Conservation (phyloP, 2,797 vertebrate genomes). For the Acipenser oxyrinchus region DNA sequence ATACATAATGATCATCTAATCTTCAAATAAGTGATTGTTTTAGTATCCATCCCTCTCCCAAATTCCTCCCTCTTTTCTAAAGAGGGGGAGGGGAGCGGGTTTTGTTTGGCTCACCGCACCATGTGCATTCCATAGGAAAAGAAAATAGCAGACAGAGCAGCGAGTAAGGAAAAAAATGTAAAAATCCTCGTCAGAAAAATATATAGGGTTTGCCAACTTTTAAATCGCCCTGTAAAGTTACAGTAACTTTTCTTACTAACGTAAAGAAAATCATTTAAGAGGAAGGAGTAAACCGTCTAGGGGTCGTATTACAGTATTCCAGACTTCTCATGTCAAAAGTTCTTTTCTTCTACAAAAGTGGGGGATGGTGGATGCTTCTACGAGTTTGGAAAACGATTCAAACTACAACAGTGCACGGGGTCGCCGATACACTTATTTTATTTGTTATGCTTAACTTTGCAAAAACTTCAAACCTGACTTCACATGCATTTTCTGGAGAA, state of each 20-base stretch:
- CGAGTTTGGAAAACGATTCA: too few relatives aligned
- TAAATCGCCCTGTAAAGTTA: neutral
- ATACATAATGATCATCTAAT: too few relatives aligned
- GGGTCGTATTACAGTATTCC: constrained; percentile 64
- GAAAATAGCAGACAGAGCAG: constrained; percentile 24
- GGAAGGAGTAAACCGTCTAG: constrained; percentile 47
- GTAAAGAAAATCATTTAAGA: constrained; percentile 16
- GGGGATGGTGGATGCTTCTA: constrained; percentile 31
- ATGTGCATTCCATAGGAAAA: constrained; percentile 51
- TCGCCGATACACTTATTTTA: too few relatives aligned
- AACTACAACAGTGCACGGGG: too few relatives aligned
- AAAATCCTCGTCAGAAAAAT: constrained; percentile 17
- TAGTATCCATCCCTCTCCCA: constrained; percentile 42
- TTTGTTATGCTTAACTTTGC: too few relatives aligned
- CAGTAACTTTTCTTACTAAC: neutral
- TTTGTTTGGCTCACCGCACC: constrained; percentile 42
- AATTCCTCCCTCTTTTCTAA: constrained; percentile 50
- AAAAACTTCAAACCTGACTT: too few relatives aligned
- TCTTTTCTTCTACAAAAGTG: constrained; percentile 31
- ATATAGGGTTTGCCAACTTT: constrained; percentile 7
- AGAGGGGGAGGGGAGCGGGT: constrained; percentile 55
- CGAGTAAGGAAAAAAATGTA: constrained; percentile 24
- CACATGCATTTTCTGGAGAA: too few relatives aligned
- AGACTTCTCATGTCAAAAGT: constrained; percentile 49
- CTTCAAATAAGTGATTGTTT: constrained; percentile 21